Percentiles rank a stretch among this genome's conserved stretches.
phyloP scores from a whole-genome alignment of 2,797 vertebrate genomes.

The Loriculus beryllinus region DNA sequence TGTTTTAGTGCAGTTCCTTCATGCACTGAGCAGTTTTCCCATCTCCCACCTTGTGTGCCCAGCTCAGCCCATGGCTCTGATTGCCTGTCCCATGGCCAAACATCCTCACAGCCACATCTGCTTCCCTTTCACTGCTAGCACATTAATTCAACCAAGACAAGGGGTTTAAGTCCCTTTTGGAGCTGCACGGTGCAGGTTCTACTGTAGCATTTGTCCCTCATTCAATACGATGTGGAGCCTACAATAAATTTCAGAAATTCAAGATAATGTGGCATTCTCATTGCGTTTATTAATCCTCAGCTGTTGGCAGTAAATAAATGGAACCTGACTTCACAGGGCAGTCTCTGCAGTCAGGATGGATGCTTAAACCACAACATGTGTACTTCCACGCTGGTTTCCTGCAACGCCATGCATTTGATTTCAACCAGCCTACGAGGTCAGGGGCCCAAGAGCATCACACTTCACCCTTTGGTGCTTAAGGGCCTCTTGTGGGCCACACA shows the following conservation, averaged over 20 bases:
- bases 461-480: neutral
- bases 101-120: rapidly evolving
- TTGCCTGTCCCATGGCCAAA: rapidly evolving
- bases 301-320: neutral
- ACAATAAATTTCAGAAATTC: neutral
- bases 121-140: neutral
- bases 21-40: neutral
- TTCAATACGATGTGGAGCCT: rapidly evolving
- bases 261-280: rapidly evolving
- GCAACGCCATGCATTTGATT: rapidly evolving
- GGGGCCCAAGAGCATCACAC: rapidly evolving
- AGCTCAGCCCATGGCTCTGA: rapidly evolving
- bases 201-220: neutral
- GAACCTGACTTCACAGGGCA: neutral
- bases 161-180: neutral
- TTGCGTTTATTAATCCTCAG: neutral
- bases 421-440: rapidly evolving
- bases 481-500: rapidly evolving
- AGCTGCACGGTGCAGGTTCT: neutral
- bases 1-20: neutral
- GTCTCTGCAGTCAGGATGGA: rapidly evolving
- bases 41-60: neutral
- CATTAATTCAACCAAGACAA: rapidly evolving
- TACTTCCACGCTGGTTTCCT: rapidly evolving
- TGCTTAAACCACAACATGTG: neutral